These are phyloP conservation scores for Caenorhabditis briggsae DNA, from an alignment of 1,140 invertebrate genomes.

Conservation along the genomic window DNA sequence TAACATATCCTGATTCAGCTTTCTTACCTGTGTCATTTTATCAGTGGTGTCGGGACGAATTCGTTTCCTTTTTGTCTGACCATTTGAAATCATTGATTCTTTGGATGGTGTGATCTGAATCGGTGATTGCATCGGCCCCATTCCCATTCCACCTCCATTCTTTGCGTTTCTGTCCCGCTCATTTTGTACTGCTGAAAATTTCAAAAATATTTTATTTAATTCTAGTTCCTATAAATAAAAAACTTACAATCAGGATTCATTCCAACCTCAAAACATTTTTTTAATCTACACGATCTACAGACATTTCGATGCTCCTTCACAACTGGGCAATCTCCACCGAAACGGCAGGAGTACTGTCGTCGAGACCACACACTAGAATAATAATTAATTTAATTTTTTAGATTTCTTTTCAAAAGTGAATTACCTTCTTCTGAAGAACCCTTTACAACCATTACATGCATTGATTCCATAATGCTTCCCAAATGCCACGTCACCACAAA, in stretches of 20 bases:
- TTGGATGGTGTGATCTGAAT: not conserved
- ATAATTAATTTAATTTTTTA: too few relatives aligned
- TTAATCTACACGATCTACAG: conserved; percentile 80
- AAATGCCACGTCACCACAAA: conserved; percentile 95
- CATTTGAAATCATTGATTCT: conserved; percentile 42
- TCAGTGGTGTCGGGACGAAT: conserved; percentile 25
- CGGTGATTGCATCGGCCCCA: not conserved
- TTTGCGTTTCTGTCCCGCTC: conserved; percentile 64
- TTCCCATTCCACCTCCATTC: conserved; percentile 8
- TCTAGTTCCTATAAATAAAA: not conserved
- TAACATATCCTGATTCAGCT: not conserved
- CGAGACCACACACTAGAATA: conserved; percentile 64
- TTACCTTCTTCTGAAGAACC: conserved; percentile 84
- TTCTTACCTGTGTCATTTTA: conserved; percentile 24
- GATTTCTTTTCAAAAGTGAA: not conserved
- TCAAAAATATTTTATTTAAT: not conserved
- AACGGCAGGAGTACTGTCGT: conserved; percentile 64
- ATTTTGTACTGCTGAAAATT: conserved; percentile 65
- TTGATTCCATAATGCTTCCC: conserved; percentile 98
- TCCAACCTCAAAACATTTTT: conserved; percentile 80
- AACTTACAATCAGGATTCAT: conserved; percentile 81
- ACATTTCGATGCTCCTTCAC: conserved; percentile 87
- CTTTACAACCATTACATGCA: conserved; percentile 98
- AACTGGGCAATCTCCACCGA: conserved; percentile 83
- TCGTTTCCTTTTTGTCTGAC: conserved; percentile 19